phyloP scores from a whole-genome alignment of 30 jellyfish, hydroid and myxozoan genomes.

The Phacellophora camtschatica region DNA sequence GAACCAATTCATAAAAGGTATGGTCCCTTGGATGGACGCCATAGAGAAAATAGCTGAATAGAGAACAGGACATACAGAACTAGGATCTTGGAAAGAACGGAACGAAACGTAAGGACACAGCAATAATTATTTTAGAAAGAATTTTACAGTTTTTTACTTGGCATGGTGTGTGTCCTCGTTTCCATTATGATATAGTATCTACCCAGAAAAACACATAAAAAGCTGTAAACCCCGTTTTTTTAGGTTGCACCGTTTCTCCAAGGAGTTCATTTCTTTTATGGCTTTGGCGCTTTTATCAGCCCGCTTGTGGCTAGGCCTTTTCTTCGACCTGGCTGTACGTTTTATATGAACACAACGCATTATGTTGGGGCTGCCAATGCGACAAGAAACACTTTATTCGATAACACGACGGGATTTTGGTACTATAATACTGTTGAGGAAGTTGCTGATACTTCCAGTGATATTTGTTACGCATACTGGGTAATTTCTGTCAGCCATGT shows the following conservation, averaged over 20 bases:
- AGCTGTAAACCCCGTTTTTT: too few relatives aligned
- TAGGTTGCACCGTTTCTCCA: conserved; percentile 96
- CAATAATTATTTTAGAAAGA: too few relatives aligned
- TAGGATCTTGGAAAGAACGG: too few relatives aligned
- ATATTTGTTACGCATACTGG: conserved; percentile 90
- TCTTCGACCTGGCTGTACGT: conserved; percentile 85
- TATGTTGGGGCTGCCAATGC: conserved; percentile 30
- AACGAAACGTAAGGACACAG: too few relatives aligned
- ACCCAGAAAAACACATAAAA: too few relatives aligned
- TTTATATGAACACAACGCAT: conserved; percentile 74
- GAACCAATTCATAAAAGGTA: too few relatives aligned
- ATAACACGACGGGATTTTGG: conserved; percentile 77
- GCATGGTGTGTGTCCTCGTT: too few relatives aligned
- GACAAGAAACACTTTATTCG: conserved; percentile 63
- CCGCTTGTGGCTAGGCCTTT: conserved; percentile 95
- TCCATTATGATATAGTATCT: too few relatives aligned
- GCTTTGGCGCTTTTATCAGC: conserved; percentile 91
- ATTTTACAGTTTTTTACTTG: too few relatives aligned
- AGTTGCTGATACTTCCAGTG: conserved; percentile 75
- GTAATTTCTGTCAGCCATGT: conserved; percentile 88
- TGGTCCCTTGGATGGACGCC: too few relatives aligned
- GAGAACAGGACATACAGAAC: too few relatives aligned
- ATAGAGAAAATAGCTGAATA: too few relatives aligned
- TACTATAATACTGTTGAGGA: conserved; percentile 45
- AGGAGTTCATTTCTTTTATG: conserved; percentile 96